Evolutionary conservation across 2,113 vertebrate genomes (phyloP), one percentile per base, ranked within the genome.

Genomic region (Pterocles gutturalis): DNA sequence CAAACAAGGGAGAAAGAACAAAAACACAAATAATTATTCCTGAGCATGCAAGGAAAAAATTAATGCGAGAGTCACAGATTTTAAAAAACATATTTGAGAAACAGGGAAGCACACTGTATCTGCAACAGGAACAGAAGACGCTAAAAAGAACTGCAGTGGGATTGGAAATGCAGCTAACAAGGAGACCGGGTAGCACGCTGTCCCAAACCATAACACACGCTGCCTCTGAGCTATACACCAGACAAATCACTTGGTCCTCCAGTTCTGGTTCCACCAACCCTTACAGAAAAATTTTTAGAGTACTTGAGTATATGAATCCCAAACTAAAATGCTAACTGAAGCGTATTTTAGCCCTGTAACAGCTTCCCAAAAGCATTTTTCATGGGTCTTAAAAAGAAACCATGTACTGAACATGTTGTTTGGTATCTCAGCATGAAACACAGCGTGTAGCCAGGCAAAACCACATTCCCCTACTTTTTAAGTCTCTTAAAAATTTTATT

Each of bases 401-500:
- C 8, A 4, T 3, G 0, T 4, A 31, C 24, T 31, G 55, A 81
- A 75, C 16, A 1, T 5, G 29, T 85, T 85, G 38, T 48, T 83
- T 67, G 21, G 31, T 83, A 54, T 73, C 87, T 83, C 67, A 78
- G 49, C 36, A 31, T 70, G 58, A 92, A n/a, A 80, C 34, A 55
- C 45, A 66, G 33, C 2, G 5, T 38, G 48, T 34, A 94, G 84
- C 66, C 41, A 93, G 80, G 60, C 9, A 96, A 96, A 97, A 93
- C 95, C 90, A 51, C 95, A 90, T 67, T 93, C 65, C 45, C 45
- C 57, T 69, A 45, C 38, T 87, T 92, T 89, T 87, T 34, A 90
- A 88, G 58, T 18, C 34, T 87, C 84, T 85, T 86, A 51, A 94
- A 65, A 78, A 13, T 53, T 84, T 92, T 93, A 95, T 95, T 96